These are phyloP conservation scores for Nothobranchius furzeri DNA, from an alignment of 2,113 vertebrate species.

Conservation along the genomic window DNA sequence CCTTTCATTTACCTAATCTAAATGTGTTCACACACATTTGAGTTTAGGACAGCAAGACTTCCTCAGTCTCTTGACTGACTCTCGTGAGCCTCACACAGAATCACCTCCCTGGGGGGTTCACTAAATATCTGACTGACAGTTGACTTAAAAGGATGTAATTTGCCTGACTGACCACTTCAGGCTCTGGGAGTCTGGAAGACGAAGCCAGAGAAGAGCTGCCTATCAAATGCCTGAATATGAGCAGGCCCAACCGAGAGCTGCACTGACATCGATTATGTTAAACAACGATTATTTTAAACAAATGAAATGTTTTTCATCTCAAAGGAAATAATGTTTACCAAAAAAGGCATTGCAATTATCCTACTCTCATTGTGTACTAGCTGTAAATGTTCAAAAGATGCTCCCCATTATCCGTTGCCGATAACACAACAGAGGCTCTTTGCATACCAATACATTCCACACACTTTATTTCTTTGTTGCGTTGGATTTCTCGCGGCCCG, in stretches of 20 bases:
- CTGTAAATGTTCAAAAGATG: constrained; percentile 9
- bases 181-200: neutral
- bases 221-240: constrained; percentile 36
- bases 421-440: neutral
- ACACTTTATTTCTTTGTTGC: constrained; percentile 17
- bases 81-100: constrained; percentile 6
- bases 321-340: constrained; percentile 10
- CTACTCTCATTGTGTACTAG: constrained; percentile 9
- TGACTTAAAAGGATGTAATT: constrained; percentile 58
- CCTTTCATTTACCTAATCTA: constrained; percentile 7
- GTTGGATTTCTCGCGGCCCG: neutral
- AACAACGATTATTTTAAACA: neutral
- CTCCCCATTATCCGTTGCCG: constrained; percentile 14
- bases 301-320: constrained; percentile 29
- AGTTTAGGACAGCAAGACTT: neutral
- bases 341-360: constrained; percentile 21
- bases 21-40: neutral
- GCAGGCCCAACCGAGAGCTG: constrained; percentile 2
- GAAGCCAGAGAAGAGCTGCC: constrained; percentile 33
- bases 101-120: constrained; percentile 4
- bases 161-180: constrained; percentile 42
- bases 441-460: neutral
- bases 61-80: constrained; percentile 3
- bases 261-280: constrained; percentile 24
- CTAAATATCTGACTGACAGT: constrained; percentile 56